Evolutionary conservation across 2,888 invertebrate species (phyloP), one percentile per base, ranked within the genome.

Genomic region (Patella depressa): DNA sequence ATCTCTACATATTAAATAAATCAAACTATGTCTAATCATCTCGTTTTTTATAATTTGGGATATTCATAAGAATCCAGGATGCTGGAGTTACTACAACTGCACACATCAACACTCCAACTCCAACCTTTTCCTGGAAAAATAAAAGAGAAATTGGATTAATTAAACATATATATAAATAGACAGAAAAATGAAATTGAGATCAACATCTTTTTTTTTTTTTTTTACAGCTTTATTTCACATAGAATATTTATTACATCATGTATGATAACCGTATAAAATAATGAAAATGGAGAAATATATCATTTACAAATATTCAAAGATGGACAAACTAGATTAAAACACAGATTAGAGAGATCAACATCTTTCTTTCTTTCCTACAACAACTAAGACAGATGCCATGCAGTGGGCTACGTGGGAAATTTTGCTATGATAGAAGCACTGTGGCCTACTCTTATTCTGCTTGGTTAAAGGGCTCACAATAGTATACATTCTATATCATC

Each of bases 61-160:
- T 34, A 70, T 80, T 78, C 17, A 55, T 19, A 15, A 79, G 34
- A 14, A 83, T 72, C 71, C 76, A 80, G 54, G 78, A 73, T 57
- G 78, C 76, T 55, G 83, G 83, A 1, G 71, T 70, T 45, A 75
- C 53, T 12, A 78, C 74, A 3, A 74, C 55, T 2, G 54, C 24
- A 2, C 75, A 34, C 71, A 78, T 73, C n/a, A 76, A 14, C n/a
- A 34, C 12, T 24, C 74, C 78, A 24, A 79, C 69, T 1, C n/a
- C 73, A 29, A 57, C 53, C 57, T 83, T 83, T 71, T 77, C 79
- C 83, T 83, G 76, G 53, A 81, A 79, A 34, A 45, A 70, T 71
- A 71, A 70, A 24, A 74, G 54, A n/a, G 45, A 1, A 9, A 45
- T 45, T 45, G 45, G 45, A 45, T 45, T 45, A 45, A 9, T 7